Conservation (phyloP, 2,113 vertebrate genomes). For the Syrmaticus mikado region DNA sequence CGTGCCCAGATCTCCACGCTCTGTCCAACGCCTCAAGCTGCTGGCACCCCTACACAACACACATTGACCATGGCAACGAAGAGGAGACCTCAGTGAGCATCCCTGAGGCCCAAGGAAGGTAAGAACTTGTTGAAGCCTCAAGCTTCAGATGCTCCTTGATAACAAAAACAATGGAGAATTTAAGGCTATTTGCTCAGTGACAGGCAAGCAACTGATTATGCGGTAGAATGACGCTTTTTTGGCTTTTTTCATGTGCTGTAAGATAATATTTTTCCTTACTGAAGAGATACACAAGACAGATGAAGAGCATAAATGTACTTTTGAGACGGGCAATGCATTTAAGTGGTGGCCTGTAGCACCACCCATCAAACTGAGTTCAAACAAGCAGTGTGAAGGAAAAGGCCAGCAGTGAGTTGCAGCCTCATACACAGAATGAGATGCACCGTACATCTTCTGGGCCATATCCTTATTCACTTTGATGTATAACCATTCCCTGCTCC, state of each 20-base stretch:
- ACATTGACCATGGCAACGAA: accelerated
- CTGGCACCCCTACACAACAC: no score
- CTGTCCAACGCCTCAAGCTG: no score
- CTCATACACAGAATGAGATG: background rate
- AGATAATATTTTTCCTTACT: background rate
- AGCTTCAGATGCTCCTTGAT: background rate
- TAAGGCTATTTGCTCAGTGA: background rate
- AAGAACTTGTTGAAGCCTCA: background rate
- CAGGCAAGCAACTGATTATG: background rate
- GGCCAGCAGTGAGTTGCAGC: background rate
- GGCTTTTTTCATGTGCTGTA: background rate
- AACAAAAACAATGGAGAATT: background rate
- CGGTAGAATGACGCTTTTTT: background rate
- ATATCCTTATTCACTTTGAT: slow-evolving; percentile 62
- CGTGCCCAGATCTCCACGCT: accelerated
- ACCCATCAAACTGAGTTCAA: background rate
- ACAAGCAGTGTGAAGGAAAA: background rate
- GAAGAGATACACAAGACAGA: background rate
- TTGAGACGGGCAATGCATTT: background rate
- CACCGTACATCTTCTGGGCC: background rate
- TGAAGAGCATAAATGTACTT: background rate
- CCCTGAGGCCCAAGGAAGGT: accelerated
- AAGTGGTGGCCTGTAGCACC: background rate
- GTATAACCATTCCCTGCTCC: slow-evolving; percentile 63
- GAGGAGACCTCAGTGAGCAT: background rate